phyloP scores from a whole-genome alignment of 2,888 invertebrate species.

The Euplagia quadripunctaria region DNA sequence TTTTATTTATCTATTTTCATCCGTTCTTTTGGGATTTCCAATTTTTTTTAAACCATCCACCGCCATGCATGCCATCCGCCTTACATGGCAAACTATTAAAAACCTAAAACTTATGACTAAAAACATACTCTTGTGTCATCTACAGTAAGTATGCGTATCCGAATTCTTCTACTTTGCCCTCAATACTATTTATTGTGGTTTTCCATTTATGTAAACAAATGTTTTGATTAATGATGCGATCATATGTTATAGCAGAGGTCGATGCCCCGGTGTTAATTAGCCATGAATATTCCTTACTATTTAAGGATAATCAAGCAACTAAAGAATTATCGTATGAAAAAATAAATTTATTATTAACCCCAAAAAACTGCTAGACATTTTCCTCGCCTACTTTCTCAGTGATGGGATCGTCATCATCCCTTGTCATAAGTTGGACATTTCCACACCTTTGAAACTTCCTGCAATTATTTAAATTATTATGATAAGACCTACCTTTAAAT shows the following conservation, averaged over 20 bases:
- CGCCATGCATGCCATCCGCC: slow-evolving; percentile 1
- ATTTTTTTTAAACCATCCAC: too few relatives aligned
- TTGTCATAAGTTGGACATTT: too few relatives aligned
- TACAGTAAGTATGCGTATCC: background rate
- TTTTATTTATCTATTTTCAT: too few relatives aligned
- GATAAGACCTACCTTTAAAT: slow-evolving; percentile 1
- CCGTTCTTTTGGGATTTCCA: too few relatives aligned
- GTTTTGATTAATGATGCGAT: background rate
- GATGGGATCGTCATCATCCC: too few relatives aligned
- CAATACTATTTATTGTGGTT: slow-evolving; percentile 8
- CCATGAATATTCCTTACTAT: slow-evolving; percentile 1
- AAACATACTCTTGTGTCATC: background rate
- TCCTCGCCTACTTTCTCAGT: too few relatives aligned
- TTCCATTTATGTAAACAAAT: background rate
- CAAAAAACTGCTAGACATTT: too few relatives aligned
- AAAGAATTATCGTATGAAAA: too few relatives aligned
- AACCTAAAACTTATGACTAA: slow-evolving; percentile 11
- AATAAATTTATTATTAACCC: too few relatives aligned
- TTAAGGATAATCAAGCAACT: too few relatives aligned
- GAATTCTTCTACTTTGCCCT: background rate
- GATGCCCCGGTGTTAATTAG: slow-evolving; percentile 36
- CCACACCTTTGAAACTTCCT: too few relatives aligned
- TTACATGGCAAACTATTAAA: background rate
- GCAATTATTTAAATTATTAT: too few relatives aligned
- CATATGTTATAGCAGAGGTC: slow-evolving; percentile 25